These are phyloP conservation scores for Oxytorus armatus DNA, from an alignment of 2,888 invertebrate genomes.

Conservation along the genomic window DNA sequence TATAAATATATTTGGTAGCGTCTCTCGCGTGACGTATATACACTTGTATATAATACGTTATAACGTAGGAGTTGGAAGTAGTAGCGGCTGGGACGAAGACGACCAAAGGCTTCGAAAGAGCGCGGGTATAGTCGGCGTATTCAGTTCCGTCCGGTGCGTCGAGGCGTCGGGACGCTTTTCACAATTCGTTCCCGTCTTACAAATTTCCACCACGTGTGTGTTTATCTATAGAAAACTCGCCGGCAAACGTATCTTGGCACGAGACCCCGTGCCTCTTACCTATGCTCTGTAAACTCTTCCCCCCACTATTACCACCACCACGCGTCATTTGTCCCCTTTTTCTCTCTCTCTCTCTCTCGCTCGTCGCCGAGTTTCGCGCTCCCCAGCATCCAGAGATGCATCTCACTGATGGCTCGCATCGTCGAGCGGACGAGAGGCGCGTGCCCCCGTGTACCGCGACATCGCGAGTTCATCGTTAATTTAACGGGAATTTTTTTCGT, in stretches of 20 bases:
- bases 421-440: slow-evolving; percentile 25
- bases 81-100: slow-evolving; percentile 60
- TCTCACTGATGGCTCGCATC: slow-evolving; percentile 41
- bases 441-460: slow-evolving; percentile 36
- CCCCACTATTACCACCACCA: neutral
- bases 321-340: slow-evolving; percentile 27
- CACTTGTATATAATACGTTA: neutral
- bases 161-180: slow-evolving; percentile 78
- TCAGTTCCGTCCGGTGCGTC: slow-evolving; percentile 83
- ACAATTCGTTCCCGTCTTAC: slow-evolving; percentile 64
- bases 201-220: slow-evolving; percentile 36
- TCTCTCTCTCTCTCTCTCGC: slow-evolving; percentile 56
- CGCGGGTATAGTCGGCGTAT: slow-evolving; percentile 72
- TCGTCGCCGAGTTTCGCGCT: slow-evolving; percentile 12
- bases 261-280: slow-evolving; percentile 41
- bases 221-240: slow-evolving; percentile 44
- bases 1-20: slow-evolving; percentile 26
- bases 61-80: slow-evolving; percentile 57
- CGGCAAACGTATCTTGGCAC: slow-evolving; percentile 62
- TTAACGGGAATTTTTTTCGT: slow-evolving; percentile 20
- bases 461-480: slow-evolving; percentile 46
- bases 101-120: slow-evolving; percentile 53
- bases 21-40: slow-evolving; percentile 32
- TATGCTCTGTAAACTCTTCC: slow-evolving; percentile 23
- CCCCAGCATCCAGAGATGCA: slow-evolving; percentile 49